phyloP scores from a whole-genome alignment of 2,113 vertebrate species.

The Perca fluviatilis region DNA sequence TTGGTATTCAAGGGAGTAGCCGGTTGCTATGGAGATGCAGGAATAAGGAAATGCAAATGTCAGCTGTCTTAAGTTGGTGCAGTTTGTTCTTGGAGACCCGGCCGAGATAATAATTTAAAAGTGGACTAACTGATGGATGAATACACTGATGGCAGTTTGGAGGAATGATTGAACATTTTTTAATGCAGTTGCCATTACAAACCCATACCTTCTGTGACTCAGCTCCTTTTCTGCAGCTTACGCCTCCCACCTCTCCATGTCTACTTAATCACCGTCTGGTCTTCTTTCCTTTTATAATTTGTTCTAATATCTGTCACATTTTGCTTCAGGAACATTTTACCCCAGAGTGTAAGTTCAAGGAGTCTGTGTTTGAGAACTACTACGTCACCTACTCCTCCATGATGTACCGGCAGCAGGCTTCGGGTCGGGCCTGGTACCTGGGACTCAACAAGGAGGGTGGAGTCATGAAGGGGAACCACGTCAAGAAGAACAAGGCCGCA shows the following conservation, averaged over 20 bases:
- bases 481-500: slow-evolving; percentile 98
- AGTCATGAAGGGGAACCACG: slow-evolving; percentile 99
- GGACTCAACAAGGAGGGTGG: slow-evolving; percentile 98
- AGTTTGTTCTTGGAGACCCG: slow-evolving; percentile 60
- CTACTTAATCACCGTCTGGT: slow-evolving; percentile 22
- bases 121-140: slow-evolving; percentile 45
- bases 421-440: slow-evolving; percentile 97
- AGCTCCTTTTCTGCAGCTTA: slow-evolving; percentile 1
- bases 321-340: slow-evolving; percentile 95
- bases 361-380: slow-evolving; percentile 99
- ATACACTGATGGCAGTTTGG: slow-evolving; percentile 23
- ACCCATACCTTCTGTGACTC: slow-evolving; percentile 18
- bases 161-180: slow-evolving; percentile 35
- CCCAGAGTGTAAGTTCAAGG: slow-evolving; percentile 99
- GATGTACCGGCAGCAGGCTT: slow-evolving; percentile 98
- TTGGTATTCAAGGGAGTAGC: slow-evolving; percentile 82
- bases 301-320: slow-evolving; percentile 2
- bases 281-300: slow-evolving; percentile 6
- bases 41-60: slow-evolving; percentile 82
- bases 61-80: slow-evolving; percentile 74
- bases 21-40: slow-evolving; percentile 76
- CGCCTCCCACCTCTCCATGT: background rate
- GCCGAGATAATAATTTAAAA: slow-evolving; percentile 62
- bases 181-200: slow-evolving; percentile 30
- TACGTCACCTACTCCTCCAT: slow-evolving; percentile 99